These are phyloP conservation scores for Penaeus monodon DNA, from an alignment of 2,888 invertebrate genomes.

Conservation along the genomic window DNA sequence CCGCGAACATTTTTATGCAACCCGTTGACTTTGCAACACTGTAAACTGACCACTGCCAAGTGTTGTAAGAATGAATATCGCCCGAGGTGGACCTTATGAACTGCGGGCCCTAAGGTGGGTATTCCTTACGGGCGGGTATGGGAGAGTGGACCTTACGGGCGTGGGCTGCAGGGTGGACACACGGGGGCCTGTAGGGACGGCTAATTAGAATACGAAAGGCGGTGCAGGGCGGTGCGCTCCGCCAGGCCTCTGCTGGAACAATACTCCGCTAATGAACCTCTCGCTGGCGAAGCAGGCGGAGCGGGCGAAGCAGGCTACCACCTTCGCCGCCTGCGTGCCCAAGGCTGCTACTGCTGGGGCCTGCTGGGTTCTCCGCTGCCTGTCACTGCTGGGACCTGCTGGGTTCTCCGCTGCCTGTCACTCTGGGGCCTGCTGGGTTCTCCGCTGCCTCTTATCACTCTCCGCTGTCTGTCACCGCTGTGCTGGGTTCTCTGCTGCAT, in stretches of 20 bases:
- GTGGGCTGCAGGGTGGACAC: slow-evolving; percentile 24
- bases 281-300: not conserved
- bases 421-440: no score
- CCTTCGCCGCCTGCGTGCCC: not conserved
- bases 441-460: no score
- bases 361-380: no score
- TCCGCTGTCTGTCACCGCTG: no score
- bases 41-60: slow-evolving; percentile 41
- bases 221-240: slow-evolving; percentile 43
- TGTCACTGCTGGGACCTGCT: no score
- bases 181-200: slow-evolving; percentile 33
- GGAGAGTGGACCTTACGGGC: slow-evolving; percentile 26
- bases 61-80: slow-evolving; percentile 8
- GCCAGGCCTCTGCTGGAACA: slow-evolving; percentile 40
- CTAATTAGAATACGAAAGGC: slow-evolving; percentile 56
- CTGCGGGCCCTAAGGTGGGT: slow-evolving; percentile 3
- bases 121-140: slow-evolving; percentile 4
- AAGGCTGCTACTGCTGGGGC: no score
- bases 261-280: slow-evolving; percentile 52
- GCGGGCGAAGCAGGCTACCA: not conserved
- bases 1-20: slow-evolving; percentile 40
- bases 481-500: no score
- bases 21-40: slow-evolving; percentile 41
- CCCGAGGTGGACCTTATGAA: slow-evolving; percentile 8
- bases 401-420: no score